Evolutionary conservation across 1,140 invertebrate genomes (phyloP), one percentile per base, ranked within the genome.

Genomic region (Amyelois transitella): DNA sequence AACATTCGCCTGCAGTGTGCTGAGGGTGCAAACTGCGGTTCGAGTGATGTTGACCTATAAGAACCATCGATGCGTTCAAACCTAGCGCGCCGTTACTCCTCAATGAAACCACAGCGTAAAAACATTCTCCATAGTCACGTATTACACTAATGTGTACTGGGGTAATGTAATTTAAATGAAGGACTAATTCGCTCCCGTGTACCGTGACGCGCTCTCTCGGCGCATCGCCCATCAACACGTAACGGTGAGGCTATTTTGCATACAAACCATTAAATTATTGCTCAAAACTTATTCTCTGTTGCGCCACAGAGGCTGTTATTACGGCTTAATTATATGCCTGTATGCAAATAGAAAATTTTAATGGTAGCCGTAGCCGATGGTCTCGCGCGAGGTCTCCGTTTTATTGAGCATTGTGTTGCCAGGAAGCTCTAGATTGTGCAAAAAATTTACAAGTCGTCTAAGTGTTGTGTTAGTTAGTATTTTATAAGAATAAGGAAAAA

Each of bases 251-350:
- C 75, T 86, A 83, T 87, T 88, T 88, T 88, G 82, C 85, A 86
- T 88, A 86, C 80, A 81, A 84, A 85, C 81, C 82, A 88, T 88
- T 86, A 83, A 82, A 82, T 88, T 85, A 88, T 85, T 88, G 80
- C 82, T 86, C 67, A 86, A 87, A 86, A 88, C 76, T 85, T 80
- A 88, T 85, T 86, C 84, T 81, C 78, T 81, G 85, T 88, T 88
- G 81, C 82, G 76, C 77, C 78, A 86, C 82, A 76, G 75, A 78
- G 72, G 71, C 76, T 77, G 78, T 79, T 84, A 86, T 88, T 88
- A 88, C 67, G 66, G 69, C 77, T 80, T 88, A 88, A 88, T 88
- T 88, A 77, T 70, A 86, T 71, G 65, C 72, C 72, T 69, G 79
- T 81, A 86, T 84, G 84, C 77, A 83, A 87, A 87, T 87, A 81